Evolutionary conservation across 2,797 vertebrate species (phyloP).

Genomic region (Pangasius macronema): DNA sequence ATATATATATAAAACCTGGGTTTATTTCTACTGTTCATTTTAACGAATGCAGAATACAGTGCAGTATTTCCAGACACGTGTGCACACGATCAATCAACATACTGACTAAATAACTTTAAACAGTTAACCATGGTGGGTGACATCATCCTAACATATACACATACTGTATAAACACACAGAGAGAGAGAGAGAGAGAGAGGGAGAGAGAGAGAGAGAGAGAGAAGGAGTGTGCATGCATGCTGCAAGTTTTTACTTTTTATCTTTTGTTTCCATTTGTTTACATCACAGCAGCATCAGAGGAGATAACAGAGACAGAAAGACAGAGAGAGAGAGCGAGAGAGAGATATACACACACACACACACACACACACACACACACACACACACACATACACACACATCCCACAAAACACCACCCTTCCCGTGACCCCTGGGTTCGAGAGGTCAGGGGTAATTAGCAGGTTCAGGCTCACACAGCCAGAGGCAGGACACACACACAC

Average conservation of each 20-base stretch:
- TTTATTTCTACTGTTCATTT: background rate
- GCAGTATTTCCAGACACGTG: background rate
- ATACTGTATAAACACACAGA: background rate
- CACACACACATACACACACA: background rate
- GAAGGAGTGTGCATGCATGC: too few species aligned
- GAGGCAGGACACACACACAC: constrained; percentile 29
- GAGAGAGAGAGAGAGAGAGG: background rate
- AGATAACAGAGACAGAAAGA: background rate
- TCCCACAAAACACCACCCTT: constrained; percentile 17
- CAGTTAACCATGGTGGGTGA: constrained; percentile 1
- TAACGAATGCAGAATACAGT: background rate
- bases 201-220: background rate
- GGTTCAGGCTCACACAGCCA: constrained; percentile 45
- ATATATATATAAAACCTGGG: background rate
- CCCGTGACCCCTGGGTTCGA: constrained; percentile 42
- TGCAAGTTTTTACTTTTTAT: background rate
- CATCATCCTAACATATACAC: background rate
- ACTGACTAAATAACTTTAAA: background rate
- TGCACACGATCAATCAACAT: background rate
- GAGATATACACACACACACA: background rate
- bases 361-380: background rate
- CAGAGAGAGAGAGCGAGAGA: background rate
- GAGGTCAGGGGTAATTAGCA: constrained; percentile 56
- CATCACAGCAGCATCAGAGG: background rate
- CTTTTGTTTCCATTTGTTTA: constrained; percentile 15